These are phyloP conservation scores for Apoda limacodes DNA, from an alignment of 2,888 invertebrate genomes.

Conservation along the genomic window DNA sequence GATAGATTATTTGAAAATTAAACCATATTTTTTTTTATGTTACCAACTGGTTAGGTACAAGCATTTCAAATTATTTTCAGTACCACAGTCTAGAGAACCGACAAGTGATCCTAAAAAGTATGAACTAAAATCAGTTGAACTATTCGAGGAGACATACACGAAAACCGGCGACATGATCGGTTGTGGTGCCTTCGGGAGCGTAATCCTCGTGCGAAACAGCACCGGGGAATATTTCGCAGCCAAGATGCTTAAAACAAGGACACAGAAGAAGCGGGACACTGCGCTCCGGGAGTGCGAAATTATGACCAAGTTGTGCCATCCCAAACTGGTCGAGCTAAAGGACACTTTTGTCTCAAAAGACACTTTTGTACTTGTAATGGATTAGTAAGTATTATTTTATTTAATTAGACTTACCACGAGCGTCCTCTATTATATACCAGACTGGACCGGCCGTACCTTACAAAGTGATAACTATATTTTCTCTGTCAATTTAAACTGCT, in stretches of 20 bases:
- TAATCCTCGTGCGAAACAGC: conserved; percentile 19
- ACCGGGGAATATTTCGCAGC: conserved; percentile 77
- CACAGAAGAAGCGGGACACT: conserved; percentile 78
- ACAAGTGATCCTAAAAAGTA: conserved; percentile 4
- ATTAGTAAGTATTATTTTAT: conserved; percentile 82
- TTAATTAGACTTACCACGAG: background rate
- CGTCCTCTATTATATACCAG: too few relatives aligned
- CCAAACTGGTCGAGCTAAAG: conserved; percentile 78
- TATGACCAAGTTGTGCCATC: conserved; percentile 87
- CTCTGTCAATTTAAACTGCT: too few relatives aligned
- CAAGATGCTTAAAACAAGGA: conserved; percentile 83
- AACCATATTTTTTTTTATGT: background rate
- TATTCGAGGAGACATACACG: conserved; percentile 16
- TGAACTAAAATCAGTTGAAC: conserved; percentile 16
- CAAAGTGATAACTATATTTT: too few relatives aligned
- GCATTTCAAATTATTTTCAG: conserved; percentile 13
- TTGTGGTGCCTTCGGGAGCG: conserved; percentile 26
- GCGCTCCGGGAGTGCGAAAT: conserved; percentile 87
- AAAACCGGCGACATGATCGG: conserved; percentile 24
- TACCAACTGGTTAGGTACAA: too few relatives aligned
- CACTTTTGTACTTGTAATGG: conserved; percentile 86
- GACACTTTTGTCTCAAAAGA: conserved; percentile 23
- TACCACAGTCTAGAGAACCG: conserved; percentile 8
- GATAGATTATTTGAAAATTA: background rate
- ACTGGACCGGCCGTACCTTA: too few relatives aligned